Base-by-base conservation (phyloP, 2,797 vertebrate species). In the Oreochromis mossambicus region DNA sequence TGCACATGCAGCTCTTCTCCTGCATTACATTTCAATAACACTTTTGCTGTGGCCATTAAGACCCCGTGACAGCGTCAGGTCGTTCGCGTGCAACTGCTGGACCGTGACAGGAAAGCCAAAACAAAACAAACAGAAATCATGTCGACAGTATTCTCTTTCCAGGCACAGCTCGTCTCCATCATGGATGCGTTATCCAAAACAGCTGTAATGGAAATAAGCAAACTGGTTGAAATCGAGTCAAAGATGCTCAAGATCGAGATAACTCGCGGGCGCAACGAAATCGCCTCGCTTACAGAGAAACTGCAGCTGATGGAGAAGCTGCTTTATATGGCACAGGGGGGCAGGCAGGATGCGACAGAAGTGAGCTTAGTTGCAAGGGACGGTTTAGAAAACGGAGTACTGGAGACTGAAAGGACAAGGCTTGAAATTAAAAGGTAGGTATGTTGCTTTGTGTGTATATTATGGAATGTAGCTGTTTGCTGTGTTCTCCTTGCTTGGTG, bases 141-240 rank as follows among this genome's bases (percentile, higher is more conserved):
- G 96, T 94, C 96, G 88, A 81, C 95, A 43, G 87, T 89, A 29
- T 95, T 95, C 70, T 96, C 94, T 14, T 96, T 97, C 79, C 95
- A 96, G 84, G 83, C 93, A 2, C 96, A 96, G 89, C 94, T 97
- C 80, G 92, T 93, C 77, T 94, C 95, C 87, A 94, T 96, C 86
- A 96, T 97, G 96, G 96, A 96, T 79, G 94, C 94, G 29, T 75
- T 97, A 19, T 93, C 94, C 85, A 95, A 96, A 90, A 92, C 96
- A 81, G 95, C 95, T 32, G 94, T 96, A 1, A 61, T 94, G 84
- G 96, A 97, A 92, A 96, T 97, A 77, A 92, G 95, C 89, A 96
- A 94, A 93, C 95, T 97, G 83, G 95, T 96, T 5, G 96, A 96
- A 56, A 95, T 95, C 41, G 95, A 97, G 86, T 96, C 95, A 51